phyloP scores from a whole-genome alignment of 2,113 vertebrate genomes.

The Oplegnathus fasciatus region DNA sequence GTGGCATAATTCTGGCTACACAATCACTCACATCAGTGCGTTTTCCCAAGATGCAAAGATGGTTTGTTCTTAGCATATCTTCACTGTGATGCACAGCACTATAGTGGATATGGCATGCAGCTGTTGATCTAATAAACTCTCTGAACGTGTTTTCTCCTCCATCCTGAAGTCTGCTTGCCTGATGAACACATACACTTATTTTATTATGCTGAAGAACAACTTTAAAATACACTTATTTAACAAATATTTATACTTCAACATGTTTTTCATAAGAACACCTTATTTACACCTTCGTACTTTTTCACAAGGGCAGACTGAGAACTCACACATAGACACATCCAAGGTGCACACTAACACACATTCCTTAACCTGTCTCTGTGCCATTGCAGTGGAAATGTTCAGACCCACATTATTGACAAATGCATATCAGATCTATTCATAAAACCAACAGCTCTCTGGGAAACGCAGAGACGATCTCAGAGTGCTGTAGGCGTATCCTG shows the following conservation, averaged over 20 bases:
- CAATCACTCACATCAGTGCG: not conserved
- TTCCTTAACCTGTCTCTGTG: constrained; percentile 33
- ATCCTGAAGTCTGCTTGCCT: not conserved
- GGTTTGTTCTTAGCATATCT: not conserved
- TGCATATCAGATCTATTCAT: constrained; percentile 75
- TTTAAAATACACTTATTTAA: not conserved
- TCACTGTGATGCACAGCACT: not conserved
- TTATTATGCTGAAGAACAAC: not conserved
- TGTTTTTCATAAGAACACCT: not conserved
- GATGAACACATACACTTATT: not conserved
- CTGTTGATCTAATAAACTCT: not conserved
- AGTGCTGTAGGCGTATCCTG: constrained; percentile 50
- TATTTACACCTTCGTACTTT: not conserved
- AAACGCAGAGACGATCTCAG: constrained; percentile 48
- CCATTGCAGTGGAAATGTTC: constrained; percentile 50
- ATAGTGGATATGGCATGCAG: not conserved
- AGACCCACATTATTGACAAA: constrained; percentile 76
- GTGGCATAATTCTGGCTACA: not conserved
- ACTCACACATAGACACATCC: not conserved
- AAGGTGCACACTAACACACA: constrained; percentile 4
- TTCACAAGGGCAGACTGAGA: not conserved
- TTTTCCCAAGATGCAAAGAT: constrained; percentile 1
- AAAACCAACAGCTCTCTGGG: constrained; percentile 66
- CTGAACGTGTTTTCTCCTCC: not conserved
- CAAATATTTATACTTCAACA: not conserved